A percentile compares a stretch with the other conserved stretches of the same genome.
These are phyloP conservation scores for Apodemia zela DNA, from an alignment of 2,888 invertebrate species.

Conservation along the genomic window DNA sequence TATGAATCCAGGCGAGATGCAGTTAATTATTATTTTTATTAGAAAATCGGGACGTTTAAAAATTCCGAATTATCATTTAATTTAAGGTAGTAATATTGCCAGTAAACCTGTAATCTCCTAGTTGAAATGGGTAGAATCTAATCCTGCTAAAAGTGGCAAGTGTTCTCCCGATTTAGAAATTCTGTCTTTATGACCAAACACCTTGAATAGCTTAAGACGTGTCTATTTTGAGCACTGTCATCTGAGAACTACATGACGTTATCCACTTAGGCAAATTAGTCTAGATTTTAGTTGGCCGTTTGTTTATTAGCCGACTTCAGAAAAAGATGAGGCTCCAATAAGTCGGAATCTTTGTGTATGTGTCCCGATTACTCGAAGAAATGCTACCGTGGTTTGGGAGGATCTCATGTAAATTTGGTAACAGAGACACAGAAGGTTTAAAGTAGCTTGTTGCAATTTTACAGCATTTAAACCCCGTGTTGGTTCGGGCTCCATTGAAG, in stretches of 20 bases:
- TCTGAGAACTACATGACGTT: not conserved
- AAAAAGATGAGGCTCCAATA: no score
- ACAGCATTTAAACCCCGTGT: no score
- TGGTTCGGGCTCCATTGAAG: no score
- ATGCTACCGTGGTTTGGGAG: no score
- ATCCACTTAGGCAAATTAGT: constrained; percentile 8
- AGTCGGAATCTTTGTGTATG: no score
- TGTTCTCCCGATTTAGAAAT: not conserved
- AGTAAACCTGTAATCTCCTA: not conserved
- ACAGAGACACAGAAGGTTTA: no score
- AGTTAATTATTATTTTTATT: no score
- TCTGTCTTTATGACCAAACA: not conserved
- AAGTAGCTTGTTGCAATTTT: no score
- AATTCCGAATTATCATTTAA: not conserved
- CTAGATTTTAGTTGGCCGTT: not conserved
- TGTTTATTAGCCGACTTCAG: not conserved
- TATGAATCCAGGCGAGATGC: no score
- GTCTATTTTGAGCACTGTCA: not conserved
- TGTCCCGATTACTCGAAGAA: no score
- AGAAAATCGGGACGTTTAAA: no score
- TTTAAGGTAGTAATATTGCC: not conserved
- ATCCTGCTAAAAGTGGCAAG: not conserved
- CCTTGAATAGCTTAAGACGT: constrained; percentile 8
- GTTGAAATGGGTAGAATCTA: not conserved
- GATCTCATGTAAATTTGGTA: no score